Evolutionary conservation across 64 coral and sea anemone species (phyloP).

Genomic region (Astreopora myriophthalma): DNA sequence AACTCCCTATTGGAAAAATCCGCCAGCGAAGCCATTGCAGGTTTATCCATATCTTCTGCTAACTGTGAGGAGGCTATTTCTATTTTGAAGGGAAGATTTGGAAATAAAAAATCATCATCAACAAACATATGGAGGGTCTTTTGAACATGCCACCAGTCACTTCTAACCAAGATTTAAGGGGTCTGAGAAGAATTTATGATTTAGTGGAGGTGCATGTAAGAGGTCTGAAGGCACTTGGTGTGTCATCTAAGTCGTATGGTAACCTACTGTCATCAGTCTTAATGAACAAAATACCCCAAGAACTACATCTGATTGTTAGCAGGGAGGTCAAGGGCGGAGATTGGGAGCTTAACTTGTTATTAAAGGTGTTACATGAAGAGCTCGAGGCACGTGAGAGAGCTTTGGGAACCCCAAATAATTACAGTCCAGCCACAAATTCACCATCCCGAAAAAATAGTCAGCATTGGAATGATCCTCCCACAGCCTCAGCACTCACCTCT

Average conservation of each 20-base stretch:
- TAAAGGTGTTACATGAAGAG: background rate
- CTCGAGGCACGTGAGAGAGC: background rate
- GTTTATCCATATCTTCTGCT: conserved; percentile 38
- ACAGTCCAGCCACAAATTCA: background rate
- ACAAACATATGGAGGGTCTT: conserved; percentile 60
- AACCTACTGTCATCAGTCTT: no score
- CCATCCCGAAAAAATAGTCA: background rate
- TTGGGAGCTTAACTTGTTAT: background rate
- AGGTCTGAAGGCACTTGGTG: no score
- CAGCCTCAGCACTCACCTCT: no score
- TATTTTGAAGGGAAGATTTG: conserved; percentile 48
- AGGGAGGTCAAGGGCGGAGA: background rate
- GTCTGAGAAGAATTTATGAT: no score
- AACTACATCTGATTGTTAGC: no score
- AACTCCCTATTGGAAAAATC: conserved; percentile 40
- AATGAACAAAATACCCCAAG: no score
- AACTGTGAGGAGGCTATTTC: conserved; percentile 60
- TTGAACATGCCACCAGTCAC: no score
- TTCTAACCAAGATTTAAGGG: no score
- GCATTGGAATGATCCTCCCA: no score
- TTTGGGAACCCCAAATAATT: background rate
- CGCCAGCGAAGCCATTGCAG: conserved; percentile 50
- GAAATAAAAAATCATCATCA: conserved; percentile 54
- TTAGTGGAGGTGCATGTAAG: no score
- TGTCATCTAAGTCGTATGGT: no score